Percentiles rank a stretch among this genome's conserved stretches.
Evolutionary conservation across 1,140 invertebrate species (phyloP).

Genomic region (Eubasilissa regina): DNA sequence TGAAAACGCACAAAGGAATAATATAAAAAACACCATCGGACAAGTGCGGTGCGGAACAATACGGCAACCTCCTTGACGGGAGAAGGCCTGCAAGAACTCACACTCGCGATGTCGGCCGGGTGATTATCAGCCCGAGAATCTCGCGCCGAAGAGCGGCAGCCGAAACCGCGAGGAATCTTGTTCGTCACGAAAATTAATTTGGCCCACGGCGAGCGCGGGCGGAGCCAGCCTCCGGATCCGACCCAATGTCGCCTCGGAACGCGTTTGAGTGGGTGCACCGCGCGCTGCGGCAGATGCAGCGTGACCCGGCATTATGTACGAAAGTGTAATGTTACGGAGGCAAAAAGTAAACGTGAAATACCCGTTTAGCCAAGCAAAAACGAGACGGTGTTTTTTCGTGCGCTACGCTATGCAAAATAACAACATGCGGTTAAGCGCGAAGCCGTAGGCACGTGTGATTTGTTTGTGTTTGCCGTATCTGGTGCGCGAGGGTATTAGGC

Average conservation of each 20-base stretch:
- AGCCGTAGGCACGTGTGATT: conserved; percentile 15
- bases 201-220: conserved; percentile 19
- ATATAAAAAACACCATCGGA: no score
- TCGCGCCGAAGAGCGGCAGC: background rate
- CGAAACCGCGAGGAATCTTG: conserved; percentile 27
- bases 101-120: no score
- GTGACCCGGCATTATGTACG: conserved; percentile 22
- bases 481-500: no score
- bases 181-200: conserved; percentile 38
- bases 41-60: no score
- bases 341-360: conserved; percentile 46
- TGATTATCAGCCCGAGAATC: background rate
- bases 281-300: conserved; percentile 11
- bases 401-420: conserved; percentile 34
- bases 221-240: conserved; percentile 9
- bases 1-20: no score
- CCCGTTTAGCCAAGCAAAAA: conserved; percentile 35
- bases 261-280: conserved; percentile 32
- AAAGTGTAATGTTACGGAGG: conserved; percentile 19
- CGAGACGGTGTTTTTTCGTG: conserved; percentile 24
- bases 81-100: background rate
- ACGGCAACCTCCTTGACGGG: no score
- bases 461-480: conserved; percentile 6
- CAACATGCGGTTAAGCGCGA: conserved; percentile 17
- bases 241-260: conserved; percentile 5